Evolutionary conservation across 2,797 vertebrate genomes (phyloP).

Genomic region (Lithobates pipiens): DNA sequence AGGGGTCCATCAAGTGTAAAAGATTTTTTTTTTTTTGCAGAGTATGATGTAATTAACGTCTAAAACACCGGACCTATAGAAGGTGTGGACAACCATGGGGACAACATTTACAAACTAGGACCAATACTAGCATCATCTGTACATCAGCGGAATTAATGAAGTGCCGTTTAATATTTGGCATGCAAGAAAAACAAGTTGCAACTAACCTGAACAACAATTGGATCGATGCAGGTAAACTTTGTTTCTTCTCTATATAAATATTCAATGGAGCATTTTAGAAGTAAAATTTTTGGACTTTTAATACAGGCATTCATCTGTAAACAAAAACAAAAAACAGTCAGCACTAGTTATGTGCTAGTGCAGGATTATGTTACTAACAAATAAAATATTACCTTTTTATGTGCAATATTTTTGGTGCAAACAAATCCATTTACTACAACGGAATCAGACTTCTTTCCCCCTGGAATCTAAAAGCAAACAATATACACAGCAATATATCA

Average conservation of each 20-base stretch:
- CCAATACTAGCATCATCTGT: too few relatives aligned
- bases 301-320: constrained; percentile 94
- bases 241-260: constrained; percentile 98
- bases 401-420: constrained; percentile 98
- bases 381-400: constrained; percentile 89
- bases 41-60: too few relatives aligned
- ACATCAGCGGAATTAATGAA: too few relatives aligned
- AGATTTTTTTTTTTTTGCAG: too few relatives aligned
- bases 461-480: constrained; percentile 83
- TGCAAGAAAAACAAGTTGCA: not conserved
- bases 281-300: constrained; percentile 96
- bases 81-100: too few relatives aligned
- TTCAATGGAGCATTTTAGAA: constrained; percentile 97
- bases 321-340: constrained; percentile 1
- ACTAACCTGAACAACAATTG: constrained; percentile 95
- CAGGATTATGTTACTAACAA: not conserved
- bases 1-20: too few relatives aligned
- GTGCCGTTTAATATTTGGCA: not conserved
- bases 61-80: too few relatives aligned
- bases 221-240: constrained; percentile 97
- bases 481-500: not conserved
- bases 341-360: not conserved
- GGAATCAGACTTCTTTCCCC: constrained; percentile 97
- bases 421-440: constrained; percentile 93
- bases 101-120: too few relatives aligned